These are phyloP conservation scores for Mareca strepera DNA, from an alignment of 2,797 vertebrate genomes.

Conservation along the genomic window DNA sequence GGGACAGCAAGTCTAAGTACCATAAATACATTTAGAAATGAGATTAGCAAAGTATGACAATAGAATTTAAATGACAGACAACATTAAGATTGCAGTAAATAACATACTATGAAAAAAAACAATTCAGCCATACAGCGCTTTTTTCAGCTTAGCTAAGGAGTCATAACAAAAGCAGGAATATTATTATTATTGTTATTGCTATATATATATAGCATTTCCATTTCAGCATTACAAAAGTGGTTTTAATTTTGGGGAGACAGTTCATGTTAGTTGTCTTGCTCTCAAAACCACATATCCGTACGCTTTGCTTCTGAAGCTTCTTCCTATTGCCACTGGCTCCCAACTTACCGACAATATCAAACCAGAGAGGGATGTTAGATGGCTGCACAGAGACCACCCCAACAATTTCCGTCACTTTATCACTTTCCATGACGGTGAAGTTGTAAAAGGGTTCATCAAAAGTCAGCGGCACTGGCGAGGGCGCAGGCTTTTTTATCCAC, in stretches of 20 bases:
- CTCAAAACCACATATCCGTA: conserved; percentile 3
- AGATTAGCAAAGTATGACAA: conserved; percentile 86
- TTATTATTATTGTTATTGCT: conserved; percentile 67
- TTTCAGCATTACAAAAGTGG: conserved; percentile 38
- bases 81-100: conserved; percentile 81
- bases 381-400: conserved; percentile 94
- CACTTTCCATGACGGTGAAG: conserved; percentile 94
- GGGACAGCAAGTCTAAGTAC: conserved; percentile 84
- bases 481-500: conserved; percentile 88
- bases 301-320: neutral
- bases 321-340: neutral
- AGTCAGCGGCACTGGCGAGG: conserved; percentile 78
- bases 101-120: conserved; percentile 77
- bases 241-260: neutral
- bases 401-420: conserved; percentile 93
- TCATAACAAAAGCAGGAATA: conserved; percentile 76
- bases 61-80: conserved; percentile 84
- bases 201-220: conserved; percentile 56
- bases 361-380: conserved; percentile 89
- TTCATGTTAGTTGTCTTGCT: conserved; percentile 28
- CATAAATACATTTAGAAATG: conserved; percentile 85
- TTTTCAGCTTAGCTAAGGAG: conserved; percentile 80
- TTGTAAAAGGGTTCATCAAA: conserved; percentile 95
- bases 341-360: conserved; percentile 92
- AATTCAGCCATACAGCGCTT: conserved; percentile 81